Evolutionary conservation across 1,140 invertebrate species (phyloP), one percentile per base, ranked within the genome.

Genomic region (Drosophila tsacasi): DNA sequence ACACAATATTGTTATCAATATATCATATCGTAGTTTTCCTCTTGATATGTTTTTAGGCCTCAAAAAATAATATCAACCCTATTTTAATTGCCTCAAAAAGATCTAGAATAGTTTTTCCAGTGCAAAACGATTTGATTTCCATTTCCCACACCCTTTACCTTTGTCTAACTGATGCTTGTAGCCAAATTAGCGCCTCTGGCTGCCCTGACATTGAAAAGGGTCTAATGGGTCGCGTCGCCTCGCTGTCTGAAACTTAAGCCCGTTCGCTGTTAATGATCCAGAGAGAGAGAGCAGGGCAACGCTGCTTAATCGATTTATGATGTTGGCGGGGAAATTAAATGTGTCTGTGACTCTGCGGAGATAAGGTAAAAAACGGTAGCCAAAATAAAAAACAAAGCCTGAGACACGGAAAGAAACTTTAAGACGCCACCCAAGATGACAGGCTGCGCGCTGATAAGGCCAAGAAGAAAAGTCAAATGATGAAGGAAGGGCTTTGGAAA

Each of bases 221-320:
- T 89, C 85, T 89, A 89, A 89, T 89, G 86, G 86, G 81, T 78
- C 73, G 75, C 67, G 47, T 63, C 59, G 69, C 52, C 39, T 58
- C 54, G 74, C 37, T 59, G 84, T 86, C 75, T 77, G 81, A 90
- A 90, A 91, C 73, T 89, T 81, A 71, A 65, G 66, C 54, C 85
- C 32, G 47, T 52, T 23, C 40, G 65, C 82, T 72, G 85, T 90
- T 89, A 89, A 89, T 90, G 84, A 89, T 90, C 69, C 81, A 37
- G 35, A 13, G 10, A n/a, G 4, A 5, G 10, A 64, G 52, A 67
- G 62, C 66, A 61, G 66, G 57, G 67, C 66, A 44, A 44, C 57
- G 42, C 44, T 68, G 81, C 81, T 81, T 89, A 90, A 89, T 89
- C 85, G 85, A 89, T 89, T 89, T 89, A 89, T 89, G 85, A 90